Evolutionary conservation across 2,113 vertebrate genomes (phyloP), one percentile per base, ranked within the genome.

Genomic region (Indicator indicator): DNA sequence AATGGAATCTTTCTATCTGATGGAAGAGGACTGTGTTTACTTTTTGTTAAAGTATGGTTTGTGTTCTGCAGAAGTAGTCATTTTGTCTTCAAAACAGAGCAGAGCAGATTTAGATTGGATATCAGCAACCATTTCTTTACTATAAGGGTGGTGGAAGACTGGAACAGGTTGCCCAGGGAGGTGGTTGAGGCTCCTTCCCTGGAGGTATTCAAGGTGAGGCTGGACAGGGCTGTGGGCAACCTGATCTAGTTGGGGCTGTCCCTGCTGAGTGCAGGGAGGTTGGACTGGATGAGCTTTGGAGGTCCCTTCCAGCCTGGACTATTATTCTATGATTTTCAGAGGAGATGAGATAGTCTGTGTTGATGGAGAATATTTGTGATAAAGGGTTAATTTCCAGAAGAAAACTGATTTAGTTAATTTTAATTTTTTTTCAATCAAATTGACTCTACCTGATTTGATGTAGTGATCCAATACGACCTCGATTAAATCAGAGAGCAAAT

Each of bases 401-500:
- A 44, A 77, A 94, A 74, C 68, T 91, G 79, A 33, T 89, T 89
- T 89, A 80, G 62, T 48, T 88, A 46, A 88, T 36, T 36, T 36
- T 36, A 79, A 56, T 68, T 80, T 75, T 78, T 79, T n/a, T 63
- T 85, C 24, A 0, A 90, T 84, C 69, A 75, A 21, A 88, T 83
- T 91, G 89, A 93, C 75, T 86, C 69, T 89, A 42, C 54, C 83
- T 95, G 91, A 91, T 94, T 93, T 89, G 85, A 81, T 86, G 72
- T 86, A 95, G 83, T 86, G 75, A 88, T 89, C 91, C 95, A 91
- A 88, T 78, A 68, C 38, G 83, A 74, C 83, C 79, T 95, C 90
- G 90, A 94, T 95, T 93, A 90, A 91, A 94, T 93, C 88, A 94
- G 72, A 81, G 83, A 64, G 75, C 85, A 94, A 93, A 93, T 69